A percentile compares a stretch with the other conserved stretches of the same genome.
Conservation (phyloP, 2,113 vertebrate species). For the Neodon shergylaensis region DNA sequence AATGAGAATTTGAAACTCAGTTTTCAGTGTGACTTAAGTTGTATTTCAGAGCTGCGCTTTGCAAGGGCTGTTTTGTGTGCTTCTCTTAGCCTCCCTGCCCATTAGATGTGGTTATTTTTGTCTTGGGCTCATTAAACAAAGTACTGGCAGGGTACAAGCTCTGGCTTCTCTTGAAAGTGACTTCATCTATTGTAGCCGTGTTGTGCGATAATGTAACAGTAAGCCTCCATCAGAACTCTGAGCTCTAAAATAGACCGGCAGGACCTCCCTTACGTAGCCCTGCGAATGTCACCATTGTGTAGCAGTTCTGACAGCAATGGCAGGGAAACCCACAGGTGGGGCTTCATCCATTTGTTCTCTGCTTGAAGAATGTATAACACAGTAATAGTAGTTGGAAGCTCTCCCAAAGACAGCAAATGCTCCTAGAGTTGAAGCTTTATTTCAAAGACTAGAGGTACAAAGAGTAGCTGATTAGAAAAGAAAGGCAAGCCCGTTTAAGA, state of each 20-base stretch:
- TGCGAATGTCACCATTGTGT: constrained; percentile 41
- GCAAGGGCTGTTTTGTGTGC: constrained; percentile 26
- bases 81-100: constrained; percentile 51
- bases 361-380: constrained; percentile 59
- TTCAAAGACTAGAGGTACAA: constrained; percentile 59
- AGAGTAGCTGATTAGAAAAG: constrained; percentile 54
- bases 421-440: constrained; percentile 58
- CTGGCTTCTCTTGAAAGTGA: constrained; percentile 71
- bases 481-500: constrained; percentile 40
- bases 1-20: constrained; percentile 44
- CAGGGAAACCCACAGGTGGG: constrained; percentile 66
- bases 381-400: constrained; percentile 61
- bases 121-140: constrained; percentile 77
- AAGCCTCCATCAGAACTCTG: constrained; percentile 61
- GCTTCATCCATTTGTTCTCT: constrained; percentile 55
- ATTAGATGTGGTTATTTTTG: constrained; percentile 74
- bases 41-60: constrained; percentile 34
- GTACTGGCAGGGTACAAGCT: constrained; percentile 55
- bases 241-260: constrained; percentile 64
- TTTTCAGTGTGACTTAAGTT: constrained; percentile 39
- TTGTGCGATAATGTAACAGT: constrained; percentile 60
- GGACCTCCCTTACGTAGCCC: constrained; percentile 35
- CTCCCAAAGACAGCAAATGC: constrained; percentile 51
- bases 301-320: constrained; percentile 8
- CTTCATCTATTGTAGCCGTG: constrained; percentile 69